Evolutionary conservation across 2,113 vertebrate species (phyloP), one percentile per base, ranked within the genome.

Genomic region (Chlamydotis undulata): DNA sequence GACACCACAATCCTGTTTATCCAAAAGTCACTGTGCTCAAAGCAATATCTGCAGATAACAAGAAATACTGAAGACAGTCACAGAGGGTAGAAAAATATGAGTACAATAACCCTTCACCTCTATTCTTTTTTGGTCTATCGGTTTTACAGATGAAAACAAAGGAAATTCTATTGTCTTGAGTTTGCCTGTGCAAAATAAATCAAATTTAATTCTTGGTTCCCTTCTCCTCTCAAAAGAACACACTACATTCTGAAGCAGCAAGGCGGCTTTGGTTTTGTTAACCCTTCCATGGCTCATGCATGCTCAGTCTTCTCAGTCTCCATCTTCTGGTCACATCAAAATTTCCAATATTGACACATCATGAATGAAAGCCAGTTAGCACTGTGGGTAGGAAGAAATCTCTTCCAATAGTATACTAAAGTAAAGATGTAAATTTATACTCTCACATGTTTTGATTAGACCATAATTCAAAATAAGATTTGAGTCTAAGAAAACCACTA

Each of bases 121-220:
- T 87, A 73, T 95, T 96, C 61, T 28, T 87, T 92, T 96, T 87
- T 65, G 61, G 60, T 65, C 88, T 95, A 91, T 87, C 87, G 64
- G 90, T 93, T 92, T 95, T 90, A 68, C 80, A 93, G 93, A 95
- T 49, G 73, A 93, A 96, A 96, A 95, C 88, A 90, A 89, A 96
- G 90, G 80, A 93, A 93, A 95, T 89, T 90, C 86, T 96, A 92
- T 96, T 96, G 96, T 95, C 86, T 94, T 87, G 76, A 82, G 73
- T 79, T 92, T 90, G 73, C 80, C 90, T 68, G 69, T 55, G 90
- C 83, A 96, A 95, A 94, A 95, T 89, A 95, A 95, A 97, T 81
- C 63, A 81, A 83, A 84, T 91, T 84, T 92, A 69, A 84, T 84
- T 69, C 83, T 67, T 69, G 7, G 18, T 87, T 95, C 61, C 53